phyloP scores from a whole-genome alignment of 2,797 vertebrate genomes.

The Garrulus glandarius region DNA sequence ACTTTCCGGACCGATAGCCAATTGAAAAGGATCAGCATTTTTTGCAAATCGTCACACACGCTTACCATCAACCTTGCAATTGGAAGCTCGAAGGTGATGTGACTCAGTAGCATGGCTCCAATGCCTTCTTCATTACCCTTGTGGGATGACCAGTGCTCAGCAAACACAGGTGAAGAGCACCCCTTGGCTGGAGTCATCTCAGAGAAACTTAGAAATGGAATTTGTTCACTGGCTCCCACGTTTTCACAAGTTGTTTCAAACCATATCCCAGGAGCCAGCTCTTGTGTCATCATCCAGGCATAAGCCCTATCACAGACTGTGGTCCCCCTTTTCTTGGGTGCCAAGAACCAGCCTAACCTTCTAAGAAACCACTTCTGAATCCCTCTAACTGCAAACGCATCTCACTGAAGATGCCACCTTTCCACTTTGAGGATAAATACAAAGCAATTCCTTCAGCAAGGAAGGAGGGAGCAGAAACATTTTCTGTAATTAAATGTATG shows the following conservation, averaged over 20 bases:
- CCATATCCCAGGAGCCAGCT: not conserved
- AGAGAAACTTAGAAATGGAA: not conserved
- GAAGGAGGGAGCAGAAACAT: not conserved
- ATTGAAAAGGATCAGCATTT: not conserved
- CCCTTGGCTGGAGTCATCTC: not conserved
- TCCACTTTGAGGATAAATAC: not conserved
- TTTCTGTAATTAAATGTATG: not conserved
- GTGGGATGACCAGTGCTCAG: not conserved
- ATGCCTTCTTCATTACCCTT: not conserved
- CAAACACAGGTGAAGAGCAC: not conserved
- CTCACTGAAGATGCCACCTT: not conserved
- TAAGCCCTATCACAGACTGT: not conserved
- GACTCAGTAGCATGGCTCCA: not conserved
- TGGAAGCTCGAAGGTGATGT: not conserved
- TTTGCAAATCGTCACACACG: not conserved
- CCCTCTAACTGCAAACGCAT: not conserved
- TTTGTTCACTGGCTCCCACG: not conserved
- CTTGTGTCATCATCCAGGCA: rapidly evolving
- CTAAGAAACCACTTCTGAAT: not conserved
- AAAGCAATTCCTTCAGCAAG: not conserved
- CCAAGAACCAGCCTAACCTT: not conserved
- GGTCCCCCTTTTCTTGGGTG: not conserved
- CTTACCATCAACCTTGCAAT: not conserved
- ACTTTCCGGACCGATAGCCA: not conserved
- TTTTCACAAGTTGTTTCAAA: not conserved